These are phyloP conservation scores for Polydrusus cervinus DNA, from an alignment of 2,888 invertebrate species.

Conservation along the genomic window DNA sequence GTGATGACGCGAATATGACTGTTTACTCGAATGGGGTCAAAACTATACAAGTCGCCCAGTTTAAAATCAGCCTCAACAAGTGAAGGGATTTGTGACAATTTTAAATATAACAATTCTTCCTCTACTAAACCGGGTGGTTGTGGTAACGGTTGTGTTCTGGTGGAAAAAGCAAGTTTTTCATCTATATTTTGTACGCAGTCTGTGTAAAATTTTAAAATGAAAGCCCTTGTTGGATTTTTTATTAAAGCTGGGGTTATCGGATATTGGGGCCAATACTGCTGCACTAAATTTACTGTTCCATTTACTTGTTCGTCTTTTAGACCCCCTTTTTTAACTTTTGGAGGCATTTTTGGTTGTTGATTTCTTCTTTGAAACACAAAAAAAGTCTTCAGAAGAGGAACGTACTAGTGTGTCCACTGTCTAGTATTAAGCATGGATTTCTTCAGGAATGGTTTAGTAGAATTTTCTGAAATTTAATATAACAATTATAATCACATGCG, in stretches of 20 bases:
- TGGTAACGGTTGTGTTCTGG: constrained; percentile 3
- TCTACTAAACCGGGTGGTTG: constrained; percentile 18
- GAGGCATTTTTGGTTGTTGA: constrained; percentile 23
- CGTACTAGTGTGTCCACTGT: too few relatives aligned
- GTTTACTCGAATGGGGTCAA: constrained; percentile 39
- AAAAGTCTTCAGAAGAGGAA: too few relatives aligned
- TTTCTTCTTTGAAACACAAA: neutral
- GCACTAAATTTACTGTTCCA: constrained; percentile 22
- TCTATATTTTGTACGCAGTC: constrained; percentile 37
- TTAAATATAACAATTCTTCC: constrained; percentile 44
- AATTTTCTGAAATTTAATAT: too few relatives aligned
- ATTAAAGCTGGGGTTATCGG: constrained; percentile 25
- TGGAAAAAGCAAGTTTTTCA: constrained; percentile 25
- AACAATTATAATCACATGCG: too few relatives aligned
- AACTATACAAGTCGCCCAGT: constrained; percentile 45
- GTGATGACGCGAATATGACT: constrained; percentile 31
- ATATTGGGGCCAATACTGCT: constrained; percentile 38
- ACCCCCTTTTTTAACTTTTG: constrained; percentile 36
- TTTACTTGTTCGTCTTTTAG: constrained; percentile 26
- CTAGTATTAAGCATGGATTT: too few relatives aligned
- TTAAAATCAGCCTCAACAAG: constrained; percentile 38
- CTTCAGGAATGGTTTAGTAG: too few relatives aligned
- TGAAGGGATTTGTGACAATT: constrained; percentile 28
- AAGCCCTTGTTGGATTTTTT: constrained; percentile 38
- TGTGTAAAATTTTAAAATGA: constrained; percentile 37